Conservation (phyloP, 1,140 invertebrate species). For the Nasonia vitripennis region DNA sequence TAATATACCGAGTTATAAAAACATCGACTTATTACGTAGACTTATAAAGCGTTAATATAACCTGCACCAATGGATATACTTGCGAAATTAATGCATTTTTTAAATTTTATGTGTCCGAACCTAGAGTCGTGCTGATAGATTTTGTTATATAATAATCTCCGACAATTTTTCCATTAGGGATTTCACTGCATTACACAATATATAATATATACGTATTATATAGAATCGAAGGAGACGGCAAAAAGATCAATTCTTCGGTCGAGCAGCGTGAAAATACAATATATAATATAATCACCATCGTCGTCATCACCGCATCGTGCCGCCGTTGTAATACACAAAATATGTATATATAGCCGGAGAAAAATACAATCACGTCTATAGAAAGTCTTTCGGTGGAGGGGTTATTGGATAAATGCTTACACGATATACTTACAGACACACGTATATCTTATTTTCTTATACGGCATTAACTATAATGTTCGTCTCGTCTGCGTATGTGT, state of each 20-base stretch:
- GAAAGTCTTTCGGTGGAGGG: not conserved
- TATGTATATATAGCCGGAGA: conserved; percentile 3
- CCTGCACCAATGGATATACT: not conserved
- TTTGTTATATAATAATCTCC: not conserved
- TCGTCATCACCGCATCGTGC: no score
- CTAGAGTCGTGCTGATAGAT: no score
- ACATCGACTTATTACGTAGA: not conserved
- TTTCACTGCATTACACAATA: not conserved
- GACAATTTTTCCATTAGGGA: not conserved
- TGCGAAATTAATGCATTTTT: not conserved
- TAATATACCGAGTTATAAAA: not conserved
- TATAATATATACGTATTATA: no score
- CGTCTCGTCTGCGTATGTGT: not conserved
- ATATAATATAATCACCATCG: no score
- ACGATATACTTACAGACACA: not conserved
- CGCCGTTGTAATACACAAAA: not conserved
- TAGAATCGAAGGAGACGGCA: not conserved
- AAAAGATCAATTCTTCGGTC: not conserved
- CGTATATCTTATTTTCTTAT: not conserved
- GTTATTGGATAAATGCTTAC: not conserved
- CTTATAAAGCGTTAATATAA: no score
- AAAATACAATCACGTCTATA: not conserved
- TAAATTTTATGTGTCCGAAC: no score
- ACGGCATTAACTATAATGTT: not conserved
- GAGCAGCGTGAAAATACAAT: no score